These are phyloP conservation scores for Iphiclides podalirius DNA, from an alignment of 2,888 invertebrate genomes.

Conservation along the genomic window DNA sequence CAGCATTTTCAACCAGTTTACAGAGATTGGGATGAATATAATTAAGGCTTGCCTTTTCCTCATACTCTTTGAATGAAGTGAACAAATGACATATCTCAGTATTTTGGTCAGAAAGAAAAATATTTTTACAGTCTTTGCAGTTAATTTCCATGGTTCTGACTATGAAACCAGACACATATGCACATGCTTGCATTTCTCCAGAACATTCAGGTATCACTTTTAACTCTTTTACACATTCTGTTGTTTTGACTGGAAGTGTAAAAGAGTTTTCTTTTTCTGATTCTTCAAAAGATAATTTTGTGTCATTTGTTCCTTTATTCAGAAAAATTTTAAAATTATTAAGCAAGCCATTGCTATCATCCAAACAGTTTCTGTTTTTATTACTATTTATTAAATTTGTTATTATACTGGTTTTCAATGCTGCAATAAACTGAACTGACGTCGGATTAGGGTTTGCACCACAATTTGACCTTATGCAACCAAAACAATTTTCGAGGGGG, in stretches of 20 bases:
- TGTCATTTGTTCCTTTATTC: background rate
- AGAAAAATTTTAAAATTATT: constrained; percentile 5
- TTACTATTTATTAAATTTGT: constrained; percentile 18
- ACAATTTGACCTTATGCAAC: constrained; percentile 20
- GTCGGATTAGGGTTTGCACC: constrained; percentile 19
- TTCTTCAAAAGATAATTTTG: background rate
- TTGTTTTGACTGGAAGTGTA: background rate
- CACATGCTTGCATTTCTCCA: constrained; percentile 22
- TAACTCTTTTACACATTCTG: background rate
- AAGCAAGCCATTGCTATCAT: constrained; percentile 4
- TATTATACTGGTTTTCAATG: constrained; percentile 2
- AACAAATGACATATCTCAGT: constrained; percentile 18
- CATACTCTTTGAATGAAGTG: constrained; percentile 12
- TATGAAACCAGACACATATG: constrained; percentile 19
- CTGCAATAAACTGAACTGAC: constrained; percentile 11
- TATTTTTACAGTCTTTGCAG: background rate
- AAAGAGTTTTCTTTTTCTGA: background rate
- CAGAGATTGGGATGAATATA: no score
- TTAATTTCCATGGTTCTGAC: constrained; percentile 2
- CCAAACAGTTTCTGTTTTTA: constrained; percentile 19
- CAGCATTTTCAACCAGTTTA: constrained; percentile 12
- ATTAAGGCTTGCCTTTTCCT: background rate
- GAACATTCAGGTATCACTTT: constrained; percentile 13
- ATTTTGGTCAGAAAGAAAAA: constrained; percentile 21
- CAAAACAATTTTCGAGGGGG: constrained; percentile 19